A percentile compares a stretch with the other conserved stretches of the same genome.
Evolutionary conservation across 2,113 vertebrate species (phyloP).

Genomic region (Hippoglossus stenolepis): DNA sequence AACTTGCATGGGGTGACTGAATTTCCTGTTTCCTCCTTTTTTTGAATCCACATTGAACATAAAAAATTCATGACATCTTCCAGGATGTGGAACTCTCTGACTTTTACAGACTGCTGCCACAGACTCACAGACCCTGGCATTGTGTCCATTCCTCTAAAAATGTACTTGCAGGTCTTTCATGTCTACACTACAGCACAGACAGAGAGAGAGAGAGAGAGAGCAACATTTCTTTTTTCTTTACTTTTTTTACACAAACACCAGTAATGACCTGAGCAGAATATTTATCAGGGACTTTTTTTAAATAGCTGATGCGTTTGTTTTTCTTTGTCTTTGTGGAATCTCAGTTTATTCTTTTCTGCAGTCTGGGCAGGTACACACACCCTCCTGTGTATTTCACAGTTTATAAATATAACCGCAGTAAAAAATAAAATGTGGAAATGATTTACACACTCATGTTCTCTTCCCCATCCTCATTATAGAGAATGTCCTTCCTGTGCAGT

Average conservation of each 20-base stretch:
- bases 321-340: background rate
- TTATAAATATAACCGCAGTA: background rate
- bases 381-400: background rate
- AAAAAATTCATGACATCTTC: constrained; percentile 26
- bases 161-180: background rate
- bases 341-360: background rate
- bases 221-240: too few species aligned
- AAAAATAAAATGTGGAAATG: background rate
- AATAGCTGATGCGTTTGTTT: background rate
- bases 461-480: background rate
- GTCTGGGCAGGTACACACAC: background rate
- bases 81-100: background rate
- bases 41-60: constrained; percentile 31
- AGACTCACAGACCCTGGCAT: constrained; percentile 32
- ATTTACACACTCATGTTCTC: background rate
- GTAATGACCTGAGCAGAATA: too few species aligned
- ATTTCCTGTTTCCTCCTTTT: constrained; percentile 23
- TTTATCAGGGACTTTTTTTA: too few species aligned
- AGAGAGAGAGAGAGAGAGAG: background rate
- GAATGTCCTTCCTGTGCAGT: background rate
- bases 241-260: too few species aligned
- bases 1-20: background rate
- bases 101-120: constrained; percentile 48
- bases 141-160: constrained; percentile 50
- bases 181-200: too few species aligned